Percentiles rank a stretch among this genome's conserved stretches.
Conservation (phyloP, 2,797 vertebrate genomes). For the Chelon labrosus region DNA sequence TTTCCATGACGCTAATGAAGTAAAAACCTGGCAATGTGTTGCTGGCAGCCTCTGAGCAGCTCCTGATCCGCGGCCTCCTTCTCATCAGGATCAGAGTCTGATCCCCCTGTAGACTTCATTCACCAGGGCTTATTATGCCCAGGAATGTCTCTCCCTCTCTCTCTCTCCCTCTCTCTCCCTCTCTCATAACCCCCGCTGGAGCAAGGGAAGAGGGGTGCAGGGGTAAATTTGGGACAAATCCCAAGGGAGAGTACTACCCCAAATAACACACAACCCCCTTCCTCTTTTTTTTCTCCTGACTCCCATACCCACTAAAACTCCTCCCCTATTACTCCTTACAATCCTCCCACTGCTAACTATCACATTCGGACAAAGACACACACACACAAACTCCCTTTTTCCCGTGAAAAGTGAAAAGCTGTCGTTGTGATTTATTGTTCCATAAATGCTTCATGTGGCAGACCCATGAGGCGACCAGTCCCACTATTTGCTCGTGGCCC, state of each 20-base stretch:
- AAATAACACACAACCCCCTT: conserved; percentile 56
- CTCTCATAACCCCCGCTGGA: conserved; percentile 73
- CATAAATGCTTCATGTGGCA: conserved; percentile 81
- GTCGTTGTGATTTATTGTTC: conserved; percentile 83
- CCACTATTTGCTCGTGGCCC: conserved; percentile 79
- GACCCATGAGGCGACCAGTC: conserved; percentile 64
- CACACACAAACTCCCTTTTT: conserved; percentile 45
- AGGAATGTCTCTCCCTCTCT: conserved; percentile 78
- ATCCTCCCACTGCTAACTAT: conserved; percentile 38
- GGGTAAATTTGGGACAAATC: conserved; percentile 80
- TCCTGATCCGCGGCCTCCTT: conserved; percentile 79
- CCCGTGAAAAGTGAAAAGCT: conserved; percentile 73
- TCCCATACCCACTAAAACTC: conserved; percentile 46
- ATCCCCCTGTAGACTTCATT: conserved; percentile 81
- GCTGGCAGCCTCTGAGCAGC: conserved; percentile 74
- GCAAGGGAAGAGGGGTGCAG: conserved; percentile 73
- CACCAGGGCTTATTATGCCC: conserved; percentile 79
- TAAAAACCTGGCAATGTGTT: conserved; percentile 83
- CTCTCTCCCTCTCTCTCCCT: conserved; percentile 68
- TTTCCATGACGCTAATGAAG: conserved; percentile 87
- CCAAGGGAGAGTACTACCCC: conserved; percentile 65
- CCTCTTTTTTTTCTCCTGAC: conserved; percentile 11
- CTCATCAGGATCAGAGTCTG: conserved; percentile 80
- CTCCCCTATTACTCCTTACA: conserved; percentile 56
- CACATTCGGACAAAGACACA: conserved; percentile 43